These are phyloP conservation scores for Phyllostomus hastatus DNA, from an alignment of 2,113 vertebrate species.

Conservation along the genomic window DNA sequence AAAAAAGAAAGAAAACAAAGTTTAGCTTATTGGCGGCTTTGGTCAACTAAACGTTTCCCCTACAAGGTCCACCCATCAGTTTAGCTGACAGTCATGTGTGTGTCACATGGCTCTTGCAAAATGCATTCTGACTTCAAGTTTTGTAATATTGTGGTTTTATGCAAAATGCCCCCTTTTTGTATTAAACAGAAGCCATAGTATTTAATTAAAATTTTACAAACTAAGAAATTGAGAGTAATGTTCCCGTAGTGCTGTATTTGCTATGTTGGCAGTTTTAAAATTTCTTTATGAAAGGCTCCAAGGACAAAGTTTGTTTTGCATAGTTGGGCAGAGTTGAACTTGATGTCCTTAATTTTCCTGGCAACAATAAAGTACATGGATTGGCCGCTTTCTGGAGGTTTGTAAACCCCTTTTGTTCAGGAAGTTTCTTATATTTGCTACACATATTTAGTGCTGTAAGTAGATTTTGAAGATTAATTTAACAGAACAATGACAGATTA, in stretches of 20 bases:
- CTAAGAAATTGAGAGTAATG: slow-evolving; percentile 25
- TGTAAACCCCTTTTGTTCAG: not conserved
- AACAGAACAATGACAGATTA: not conserved
- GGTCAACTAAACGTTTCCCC: slow-evolving; percentile 13
- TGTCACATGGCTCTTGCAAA: slow-evolving; percentile 94
- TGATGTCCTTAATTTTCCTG: slow-evolving; percentile 35
- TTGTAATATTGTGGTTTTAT: slow-evolving; percentile 80
- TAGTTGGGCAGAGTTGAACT: not conserved
- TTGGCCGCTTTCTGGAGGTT: not conserved
- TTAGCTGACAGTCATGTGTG: slow-evolving; percentile 90
- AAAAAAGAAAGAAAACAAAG: not conserved
- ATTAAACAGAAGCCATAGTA: not conserved
- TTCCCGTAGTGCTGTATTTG: not conserved
- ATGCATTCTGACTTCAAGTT: slow-evolving; percentile 80
- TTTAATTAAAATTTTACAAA: slow-evolving; percentile 36
- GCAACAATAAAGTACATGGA: not conserved
- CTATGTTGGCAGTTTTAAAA: not conserved
- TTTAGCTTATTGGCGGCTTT: slow-evolving; percentile 28
- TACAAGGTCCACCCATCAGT: slow-evolving; percentile 74
- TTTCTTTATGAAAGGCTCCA: slow-evolving; percentile 2
- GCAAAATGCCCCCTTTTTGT: slow-evolving; percentile 55
- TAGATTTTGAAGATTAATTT: slow-evolving; percentile 10
- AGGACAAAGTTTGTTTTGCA: slow-evolving; percentile 45
- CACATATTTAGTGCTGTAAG: not conserved
- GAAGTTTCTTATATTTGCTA: slow-evolving; percentile 17